A percentile compares a stretch with the other conserved stretches of the same genome.
Evolutionary conservation across 2,113 vertebrate species (phyloP).

Genomic region (Dasyornis broadbenti): DNA sequence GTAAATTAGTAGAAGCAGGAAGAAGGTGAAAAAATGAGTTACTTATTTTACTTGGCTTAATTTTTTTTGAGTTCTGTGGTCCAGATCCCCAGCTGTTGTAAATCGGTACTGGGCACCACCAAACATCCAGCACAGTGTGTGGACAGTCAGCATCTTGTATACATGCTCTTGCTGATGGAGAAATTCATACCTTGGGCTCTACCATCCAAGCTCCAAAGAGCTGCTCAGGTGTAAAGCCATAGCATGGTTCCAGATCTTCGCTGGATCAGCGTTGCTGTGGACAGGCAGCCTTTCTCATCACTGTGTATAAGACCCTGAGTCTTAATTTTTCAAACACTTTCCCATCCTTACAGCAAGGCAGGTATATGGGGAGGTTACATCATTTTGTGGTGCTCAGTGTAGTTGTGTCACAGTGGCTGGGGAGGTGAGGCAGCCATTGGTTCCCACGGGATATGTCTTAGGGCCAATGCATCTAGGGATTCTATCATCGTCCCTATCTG

Average conservation of each 20-base stretch:
- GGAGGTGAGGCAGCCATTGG: neutral
- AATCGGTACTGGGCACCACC: neutral
- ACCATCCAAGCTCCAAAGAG: neutral
- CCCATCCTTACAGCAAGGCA: neutral
- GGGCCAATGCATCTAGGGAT: neutral
- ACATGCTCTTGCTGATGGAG: neutral
- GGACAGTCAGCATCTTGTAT: neutral
- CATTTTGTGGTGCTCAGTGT: neutral
- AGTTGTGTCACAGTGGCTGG: neutral
- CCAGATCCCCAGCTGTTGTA: neutral
- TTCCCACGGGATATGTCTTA: neutral
- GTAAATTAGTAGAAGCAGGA: neutral
- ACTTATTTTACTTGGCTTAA: neutral
- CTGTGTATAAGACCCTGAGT: fast-evolving
- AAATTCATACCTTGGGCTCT: neutral
- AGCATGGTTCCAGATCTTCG: neutral
- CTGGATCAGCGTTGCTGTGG: neutral
- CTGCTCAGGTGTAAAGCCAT: neutral
- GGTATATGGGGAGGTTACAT: neutral
- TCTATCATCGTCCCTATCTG: neutral
- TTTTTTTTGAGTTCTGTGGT: neutral
- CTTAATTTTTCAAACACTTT: neutral
- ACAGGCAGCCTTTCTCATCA: neutral
- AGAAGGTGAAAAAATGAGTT: neutral
- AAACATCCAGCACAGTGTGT: neutral